Conservation (phyloP, 2,113 vertebrate genomes). For the Toxotes chatareus region DNA sequence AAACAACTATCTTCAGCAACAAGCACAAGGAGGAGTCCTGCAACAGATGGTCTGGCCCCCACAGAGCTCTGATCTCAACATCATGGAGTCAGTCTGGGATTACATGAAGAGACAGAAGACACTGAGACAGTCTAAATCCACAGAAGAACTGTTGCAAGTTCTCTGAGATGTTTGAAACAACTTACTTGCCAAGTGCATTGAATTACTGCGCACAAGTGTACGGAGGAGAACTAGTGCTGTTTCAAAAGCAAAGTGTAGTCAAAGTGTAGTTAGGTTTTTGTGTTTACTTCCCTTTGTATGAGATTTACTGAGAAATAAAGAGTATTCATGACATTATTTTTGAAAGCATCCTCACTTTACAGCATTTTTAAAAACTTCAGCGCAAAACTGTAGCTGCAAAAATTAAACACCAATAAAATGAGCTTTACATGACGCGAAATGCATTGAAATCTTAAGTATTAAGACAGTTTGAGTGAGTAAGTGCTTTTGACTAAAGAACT, state of each 20-base stretch:
- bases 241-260: not conserved
- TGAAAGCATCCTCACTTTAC: not conserved
- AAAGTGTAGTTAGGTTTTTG: not conserved
- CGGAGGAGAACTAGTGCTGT: not conserved
- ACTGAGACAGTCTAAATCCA: conserved; percentile 27
- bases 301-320: not conserved
- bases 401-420: not conserved
- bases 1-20: conserved; percentile 28
- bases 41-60: conserved; percentile 55
- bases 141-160: conserved; percentile 5
- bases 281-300: not conserved
- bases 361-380: not conserved
- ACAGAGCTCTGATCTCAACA: conserved; percentile 39
- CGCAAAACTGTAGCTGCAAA: not conserved
- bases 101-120: conserved; percentile 43
- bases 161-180: not conserved
- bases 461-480: not conserved
- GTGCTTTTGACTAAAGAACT: not conserved
- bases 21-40: conserved; percentile 29
- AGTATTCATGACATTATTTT: no score
- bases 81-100: conserved; percentile 55
- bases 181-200: not conserved
- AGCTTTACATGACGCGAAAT: not conserved
- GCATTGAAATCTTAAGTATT: not conserved
- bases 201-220: not conserved